Percentiles rank a stretch among this genome's conserved stretches.
Evolutionary conservation across 2,797 vertebrate species (phyloP).

Genomic region (Bothrops alternatus): DNA sequence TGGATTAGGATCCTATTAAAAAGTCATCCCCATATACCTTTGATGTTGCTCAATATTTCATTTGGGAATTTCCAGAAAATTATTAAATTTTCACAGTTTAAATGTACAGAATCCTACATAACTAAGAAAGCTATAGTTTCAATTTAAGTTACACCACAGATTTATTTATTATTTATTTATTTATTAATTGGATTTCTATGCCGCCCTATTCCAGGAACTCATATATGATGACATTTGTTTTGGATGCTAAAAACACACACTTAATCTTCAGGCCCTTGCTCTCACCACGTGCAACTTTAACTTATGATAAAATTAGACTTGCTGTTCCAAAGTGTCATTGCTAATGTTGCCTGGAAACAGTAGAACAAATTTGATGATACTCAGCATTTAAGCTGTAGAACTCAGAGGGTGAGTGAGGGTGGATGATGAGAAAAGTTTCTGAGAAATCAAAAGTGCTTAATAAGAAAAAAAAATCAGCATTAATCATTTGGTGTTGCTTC

Average conservation of each 20-base stretch:
- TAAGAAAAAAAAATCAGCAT: background rate
- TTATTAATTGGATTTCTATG: too few species aligned
- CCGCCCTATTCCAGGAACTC: too few species aligned
- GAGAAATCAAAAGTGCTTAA: background rate
- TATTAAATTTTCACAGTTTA: background rate
- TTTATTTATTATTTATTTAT: too few species aligned
- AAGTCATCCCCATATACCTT: background rate
- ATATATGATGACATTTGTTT: background rate
- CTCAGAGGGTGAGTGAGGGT: background rate
- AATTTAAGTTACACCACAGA: background rate
- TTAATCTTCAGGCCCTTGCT: background rate
- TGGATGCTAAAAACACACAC: background rate
- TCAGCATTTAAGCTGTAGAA: slow-evolving; percentile 5
- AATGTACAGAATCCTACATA: background rate
- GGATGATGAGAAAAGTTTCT: background rate
- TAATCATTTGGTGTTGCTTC: background rate
- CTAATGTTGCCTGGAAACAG: slow-evolving; percentile 31
- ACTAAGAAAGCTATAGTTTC: background rate
- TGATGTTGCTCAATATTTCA: background rate
- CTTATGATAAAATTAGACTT: background rate
- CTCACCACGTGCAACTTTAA: background rate
- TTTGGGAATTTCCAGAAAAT: background rate
- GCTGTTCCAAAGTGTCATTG: background rate
- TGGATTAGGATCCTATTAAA: background rate
- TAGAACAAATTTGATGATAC: background rate